phyloP scores from a whole-genome alignment of 2,888 invertebrate species.

The Trichogramma evanescens region DNA sequence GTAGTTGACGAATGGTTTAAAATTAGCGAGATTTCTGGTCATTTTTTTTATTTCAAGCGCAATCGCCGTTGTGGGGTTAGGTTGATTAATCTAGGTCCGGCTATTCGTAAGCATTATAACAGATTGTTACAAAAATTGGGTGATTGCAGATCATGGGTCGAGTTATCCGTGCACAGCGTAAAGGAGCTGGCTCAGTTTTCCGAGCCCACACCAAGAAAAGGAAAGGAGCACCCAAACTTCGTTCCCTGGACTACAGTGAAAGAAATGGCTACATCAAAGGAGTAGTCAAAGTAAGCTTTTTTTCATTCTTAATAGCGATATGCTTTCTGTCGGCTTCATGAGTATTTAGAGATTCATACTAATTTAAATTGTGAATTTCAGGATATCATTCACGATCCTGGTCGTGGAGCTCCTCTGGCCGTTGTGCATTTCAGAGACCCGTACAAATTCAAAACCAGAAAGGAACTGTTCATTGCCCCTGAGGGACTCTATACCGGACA shows the following conservation, averaged over 20 bases:
- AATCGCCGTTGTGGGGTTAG: no score
- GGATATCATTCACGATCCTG: conserved; percentile 98
- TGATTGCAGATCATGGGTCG: conserved; percentile 74
- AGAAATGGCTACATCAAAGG: conserved; percentile 99
- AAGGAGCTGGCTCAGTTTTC: conserved; percentile 99
- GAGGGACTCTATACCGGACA: conserved; percentile 99
- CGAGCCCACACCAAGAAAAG: conserved; percentile 96
- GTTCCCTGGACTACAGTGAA: conserved; percentile 94
- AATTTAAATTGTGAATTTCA: conserved; percentile 36
- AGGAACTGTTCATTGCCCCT: conserved; percentile 95
- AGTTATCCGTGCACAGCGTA: conserved; percentile 99
- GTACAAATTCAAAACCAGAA: conserved; percentile 95
- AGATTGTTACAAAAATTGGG: neutral
- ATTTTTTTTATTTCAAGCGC: no score
- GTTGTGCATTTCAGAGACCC: conserved; percentile 97
- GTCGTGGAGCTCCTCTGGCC: conserved; percentile 96
- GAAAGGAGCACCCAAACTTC: conserved; percentile 96
- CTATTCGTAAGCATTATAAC: neutral
- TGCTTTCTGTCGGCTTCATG: no score
- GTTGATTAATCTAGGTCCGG: no score
- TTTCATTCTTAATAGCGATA: no score
- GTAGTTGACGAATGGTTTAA: no score
- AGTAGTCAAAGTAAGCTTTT: conserved; percentile 73
- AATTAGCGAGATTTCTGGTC: no score
- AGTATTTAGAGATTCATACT: neutral